Conservation (phyloP, 2,888 invertebrate species). For the Archips crataeganus region DNA sequence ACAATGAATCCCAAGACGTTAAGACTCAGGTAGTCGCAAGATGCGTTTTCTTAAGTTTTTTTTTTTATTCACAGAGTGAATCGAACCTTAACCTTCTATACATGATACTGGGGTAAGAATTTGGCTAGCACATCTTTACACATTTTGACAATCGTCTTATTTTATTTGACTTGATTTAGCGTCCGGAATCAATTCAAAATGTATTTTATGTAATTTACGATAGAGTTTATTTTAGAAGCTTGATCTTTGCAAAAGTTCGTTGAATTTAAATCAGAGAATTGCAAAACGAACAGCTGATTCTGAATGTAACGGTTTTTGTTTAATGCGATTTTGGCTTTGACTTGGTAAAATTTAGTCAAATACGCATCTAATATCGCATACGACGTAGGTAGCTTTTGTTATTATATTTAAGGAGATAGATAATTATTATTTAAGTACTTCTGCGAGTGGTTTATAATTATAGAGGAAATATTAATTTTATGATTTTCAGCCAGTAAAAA, state of each 20-base stretch:
- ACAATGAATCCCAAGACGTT: slow-evolving; percentile 51
- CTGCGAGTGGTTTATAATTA: too few species aligned
- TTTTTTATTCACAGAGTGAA: slow-evolving; percentile 42
- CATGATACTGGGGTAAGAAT: slow-evolving; percentile 43
- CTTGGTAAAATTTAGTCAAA: neutral
- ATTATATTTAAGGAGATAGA: too few species aligned
- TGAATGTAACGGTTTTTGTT: slow-evolving; percentile 67
- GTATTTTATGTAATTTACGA: slow-evolving; percentile 18
- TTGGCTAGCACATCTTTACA: slow-evolving; percentile 40
- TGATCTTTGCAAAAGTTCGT: slow-evolving; percentile 56
- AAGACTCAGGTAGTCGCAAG: slow-evolving; percentile 77
- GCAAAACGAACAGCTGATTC: slow-evolving; percentile 73
- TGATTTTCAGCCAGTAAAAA: neutral
- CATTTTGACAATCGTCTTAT: slow-evolving; percentile 30
- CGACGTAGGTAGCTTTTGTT: too few species aligned
- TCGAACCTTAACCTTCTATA: slow-evolving; percentile 44
- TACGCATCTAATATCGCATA: neutral
- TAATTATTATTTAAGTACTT: too few species aligned
- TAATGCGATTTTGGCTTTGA: neutral
- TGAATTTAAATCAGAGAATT: slow-evolving; percentile 60
- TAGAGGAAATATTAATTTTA: too few species aligned
- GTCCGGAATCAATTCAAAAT: slow-evolving; percentile 13
- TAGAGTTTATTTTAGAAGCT: slow-evolving; percentile 52
- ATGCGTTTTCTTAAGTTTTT: slow-evolving; percentile 79
- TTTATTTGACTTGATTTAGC: neutral